These are phyloP conservation scores for Scotopteryx bipunctaria DNA, from an alignment of 2,888 invertebrate genomes.

Conservation along the genomic window DNA sequence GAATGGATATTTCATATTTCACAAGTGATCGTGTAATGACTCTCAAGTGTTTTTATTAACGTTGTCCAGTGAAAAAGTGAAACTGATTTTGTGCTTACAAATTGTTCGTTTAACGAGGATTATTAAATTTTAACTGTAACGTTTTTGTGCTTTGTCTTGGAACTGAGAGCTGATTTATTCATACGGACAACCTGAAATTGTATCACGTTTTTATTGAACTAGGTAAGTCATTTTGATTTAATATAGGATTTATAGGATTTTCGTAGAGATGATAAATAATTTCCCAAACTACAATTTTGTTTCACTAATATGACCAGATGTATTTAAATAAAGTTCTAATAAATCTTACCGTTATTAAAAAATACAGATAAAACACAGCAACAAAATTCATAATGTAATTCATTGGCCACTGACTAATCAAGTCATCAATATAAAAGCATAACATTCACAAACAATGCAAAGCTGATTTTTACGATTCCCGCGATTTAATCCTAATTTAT, in stretches of 20 bases:
- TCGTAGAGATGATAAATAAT: background rate
- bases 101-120: conserved; percentile 48
- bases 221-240: conserved; percentile 29
- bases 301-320: too few relatives aligned
- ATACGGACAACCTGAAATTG: conserved; percentile 28
- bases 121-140: conserved; percentile 47
- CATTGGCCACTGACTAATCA: conserved; percentile 17
- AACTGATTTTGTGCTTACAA: conserved; percentile 60
- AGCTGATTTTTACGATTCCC: conserved; percentile 28
- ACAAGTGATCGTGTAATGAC: conserved; percentile 61
- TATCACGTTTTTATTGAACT: conserved; percentile 12
- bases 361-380: background rate
- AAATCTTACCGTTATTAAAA: background rate
- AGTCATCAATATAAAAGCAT: conserved; percentile 24
- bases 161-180: conserved; percentile 34
- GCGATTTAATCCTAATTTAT: conserved; percentile 43
- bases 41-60: conserved; percentile 47
- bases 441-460: conserved; percentile 31
- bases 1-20: conserved; percentile 66
- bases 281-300: too few relatives aligned
- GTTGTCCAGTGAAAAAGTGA: conserved; percentile 64
- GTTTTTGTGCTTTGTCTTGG: conserved; percentile 37
- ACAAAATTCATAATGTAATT: conserved; percentile 1
- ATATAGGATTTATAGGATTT: background rate
- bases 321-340: background rate